These are phyloP conservation scores for Pygathrix nemaeus DNA, from an alignment of 2,113 vertebrate species.

Conservation along the genomic window DNA sequence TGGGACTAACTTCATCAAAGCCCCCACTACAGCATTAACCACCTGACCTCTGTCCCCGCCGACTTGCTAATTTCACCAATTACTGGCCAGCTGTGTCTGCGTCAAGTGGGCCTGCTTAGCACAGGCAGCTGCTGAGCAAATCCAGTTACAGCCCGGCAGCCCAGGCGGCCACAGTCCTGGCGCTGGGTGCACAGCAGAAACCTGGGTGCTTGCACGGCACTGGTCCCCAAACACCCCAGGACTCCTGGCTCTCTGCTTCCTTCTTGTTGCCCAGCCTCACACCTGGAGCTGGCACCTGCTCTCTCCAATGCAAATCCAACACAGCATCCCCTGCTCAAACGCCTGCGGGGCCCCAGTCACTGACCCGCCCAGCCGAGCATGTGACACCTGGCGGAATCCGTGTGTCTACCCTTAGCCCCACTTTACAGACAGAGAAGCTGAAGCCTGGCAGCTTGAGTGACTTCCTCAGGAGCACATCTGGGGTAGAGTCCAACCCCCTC, in stretches of 20 bases:
- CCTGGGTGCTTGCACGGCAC: background rate
- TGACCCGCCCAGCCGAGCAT: accelerated
- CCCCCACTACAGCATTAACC: constrained; percentile 86
- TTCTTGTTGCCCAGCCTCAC: background rate
- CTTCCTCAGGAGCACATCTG: background rate
- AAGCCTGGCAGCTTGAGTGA: background rate
- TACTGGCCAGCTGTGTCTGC: constrained; percentile 89
- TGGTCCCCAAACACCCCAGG: background rate
- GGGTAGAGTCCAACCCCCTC: background rate
- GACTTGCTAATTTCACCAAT: constrained; percentile 94
- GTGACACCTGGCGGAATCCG: background rate
- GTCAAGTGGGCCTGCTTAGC: constrained; percentile 91
- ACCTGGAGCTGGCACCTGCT: background rate
- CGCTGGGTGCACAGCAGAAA: background rate
- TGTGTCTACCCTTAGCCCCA: background rate
- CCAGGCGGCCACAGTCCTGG: background rate
- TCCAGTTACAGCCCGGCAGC: constrained; percentile 88
- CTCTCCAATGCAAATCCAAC: accelerated
- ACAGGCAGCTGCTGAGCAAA: constrained; percentile 92
- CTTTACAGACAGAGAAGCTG: background rate
- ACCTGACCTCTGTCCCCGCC: constrained; percentile 90
- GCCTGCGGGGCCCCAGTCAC: too few relatives aligned
- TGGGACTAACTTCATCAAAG: constrained; percentile 86
- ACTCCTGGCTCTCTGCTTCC: background rate
- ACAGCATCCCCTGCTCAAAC: background rate